Percentiles rank a stretch among this genome's conserved stretches.
phyloP scores from a whole-genome alignment of 2,113 vertebrate species.

The Maccullochella peelii region DNA sequence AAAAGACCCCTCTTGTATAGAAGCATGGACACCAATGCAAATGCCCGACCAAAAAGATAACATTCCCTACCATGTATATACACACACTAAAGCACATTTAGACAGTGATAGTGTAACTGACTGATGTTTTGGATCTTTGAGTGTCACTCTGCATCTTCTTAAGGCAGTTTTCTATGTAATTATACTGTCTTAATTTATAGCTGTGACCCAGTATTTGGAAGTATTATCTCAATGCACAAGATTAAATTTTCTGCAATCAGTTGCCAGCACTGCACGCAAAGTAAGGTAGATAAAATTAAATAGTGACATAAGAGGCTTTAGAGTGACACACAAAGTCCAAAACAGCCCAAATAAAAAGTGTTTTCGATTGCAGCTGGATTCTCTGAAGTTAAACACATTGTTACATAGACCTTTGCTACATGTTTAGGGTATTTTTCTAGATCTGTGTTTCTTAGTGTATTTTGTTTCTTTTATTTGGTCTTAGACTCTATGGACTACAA shows the following conservation, averaged over 20 bases:
- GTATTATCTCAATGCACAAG: conserved; percentile 26
- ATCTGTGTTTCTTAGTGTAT: conserved; percentile 50
- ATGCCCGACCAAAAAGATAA: conserved; percentile 87
- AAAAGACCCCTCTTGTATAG: conserved; percentile 80
- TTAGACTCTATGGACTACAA: conserved; percentile 82
- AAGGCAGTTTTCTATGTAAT: conserved; percentile 53
- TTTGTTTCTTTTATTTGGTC: conserved; percentile 34
- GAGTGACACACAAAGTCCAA: conserved; percentile 65
- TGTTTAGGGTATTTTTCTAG: conserved; percentile 57
- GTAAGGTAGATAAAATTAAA: not conserved
- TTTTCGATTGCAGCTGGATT: conserved; percentile 69
- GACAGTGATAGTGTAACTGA: conserved; percentile 68
- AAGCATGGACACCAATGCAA: conserved; percentile 85
- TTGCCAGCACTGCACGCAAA: conserved; percentile 39
- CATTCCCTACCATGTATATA: conserved; percentile 83
- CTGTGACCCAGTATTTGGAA: conserved; percentile 39
- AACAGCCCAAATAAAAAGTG: conserved; percentile 52
- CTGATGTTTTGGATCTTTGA: conserved; percentile 65
- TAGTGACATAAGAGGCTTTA: conserved; percentile 34
- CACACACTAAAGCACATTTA: conserved; percentile 87
- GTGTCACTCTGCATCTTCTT: conserved; percentile 84
- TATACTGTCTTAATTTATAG: conserved; percentile 66
- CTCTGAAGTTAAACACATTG: conserved; percentile 67
- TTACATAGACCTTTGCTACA: conserved; percentile 55
- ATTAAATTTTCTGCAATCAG: conserved; percentile 28